Percentiles rank a stretch among this genome's conserved stretches.
phyloP scores from a whole-genome alignment of 2,113 vertebrate genomes.

The Chitala chitala region DNA sequence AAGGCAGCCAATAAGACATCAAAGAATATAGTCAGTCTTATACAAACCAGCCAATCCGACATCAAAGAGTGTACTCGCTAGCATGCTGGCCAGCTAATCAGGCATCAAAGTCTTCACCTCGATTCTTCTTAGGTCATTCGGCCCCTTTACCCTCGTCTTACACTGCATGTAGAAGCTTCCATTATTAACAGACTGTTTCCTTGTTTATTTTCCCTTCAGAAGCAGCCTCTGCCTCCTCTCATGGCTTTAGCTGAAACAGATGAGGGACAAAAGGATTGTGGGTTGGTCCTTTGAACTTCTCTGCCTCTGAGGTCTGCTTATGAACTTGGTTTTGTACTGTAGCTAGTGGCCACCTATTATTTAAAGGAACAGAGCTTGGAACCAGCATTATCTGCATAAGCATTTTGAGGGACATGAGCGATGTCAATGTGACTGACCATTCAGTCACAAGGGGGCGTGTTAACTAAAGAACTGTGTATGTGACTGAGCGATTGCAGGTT shows the following conservation, averaged over 20 bases:
- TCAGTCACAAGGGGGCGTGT: no score
- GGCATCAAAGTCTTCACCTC: neutral
- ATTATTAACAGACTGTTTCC: neutral
- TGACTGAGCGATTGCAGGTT: no score
- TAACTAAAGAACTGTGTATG: no score
- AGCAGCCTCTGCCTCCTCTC: neutral
- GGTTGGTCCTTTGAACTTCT: neutral
- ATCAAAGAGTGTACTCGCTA: neutral
- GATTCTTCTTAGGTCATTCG: neutral
- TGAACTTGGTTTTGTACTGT: neutral
- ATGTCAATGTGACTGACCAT: no score
- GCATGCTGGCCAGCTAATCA: neutral
- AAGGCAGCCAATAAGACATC: neutral
- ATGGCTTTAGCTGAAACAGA: neutral
- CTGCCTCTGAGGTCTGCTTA: neutral
- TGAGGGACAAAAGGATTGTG: neutral
- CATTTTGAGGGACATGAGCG: no score
- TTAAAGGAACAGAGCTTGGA: neutral
- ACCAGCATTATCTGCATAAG: no score
- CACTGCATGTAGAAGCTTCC: neutral
- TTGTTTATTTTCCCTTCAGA: neutral
- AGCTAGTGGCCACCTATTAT: neutral
- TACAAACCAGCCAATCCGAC: neutral
- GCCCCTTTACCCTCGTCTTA: neutral
- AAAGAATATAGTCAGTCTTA: neutral